Conservation (phyloP, 2,888 invertebrate species). For the Cacoxenus indagator region DNA sequence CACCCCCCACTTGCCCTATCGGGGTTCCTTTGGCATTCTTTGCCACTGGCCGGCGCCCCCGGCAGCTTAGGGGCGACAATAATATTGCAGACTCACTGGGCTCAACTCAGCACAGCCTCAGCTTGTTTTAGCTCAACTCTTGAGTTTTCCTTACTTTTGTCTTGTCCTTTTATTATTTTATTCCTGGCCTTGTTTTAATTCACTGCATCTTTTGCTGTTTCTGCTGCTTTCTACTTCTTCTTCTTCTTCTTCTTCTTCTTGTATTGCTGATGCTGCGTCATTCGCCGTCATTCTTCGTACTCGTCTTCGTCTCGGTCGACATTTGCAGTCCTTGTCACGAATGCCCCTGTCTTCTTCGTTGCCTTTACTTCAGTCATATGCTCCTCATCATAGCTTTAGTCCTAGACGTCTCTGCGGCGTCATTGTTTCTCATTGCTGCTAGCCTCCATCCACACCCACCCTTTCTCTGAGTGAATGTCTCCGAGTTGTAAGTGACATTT, state of each 20-base stretch:
- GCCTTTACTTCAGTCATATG: neutral
- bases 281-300: slow-evolving; percentile 39
- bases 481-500: slow-evolving; percentile 66
- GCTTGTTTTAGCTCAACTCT: slow-evolving; percentile 24
- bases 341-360: neutral
- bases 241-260: neutral
- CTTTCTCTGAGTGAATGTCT: slow-evolving; percentile 30
- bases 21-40: neutral
- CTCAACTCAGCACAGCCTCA: neutral
- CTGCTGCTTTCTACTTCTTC: neutral
- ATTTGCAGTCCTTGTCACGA: too few relatives aligned
- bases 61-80: too few relatives aligned
- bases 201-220: slow-evolving; percentile 46
- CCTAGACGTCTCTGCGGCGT: slow-evolving; percentile 41
- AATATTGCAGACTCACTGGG: too few relatives aligned
- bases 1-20: neutral
- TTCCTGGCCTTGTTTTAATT: slow-evolving; percentile 65
- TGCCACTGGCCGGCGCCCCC: too few relatives aligned
- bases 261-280: slow-evolving; percentile 48
- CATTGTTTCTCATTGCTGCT: slow-evolving; percentile 41
- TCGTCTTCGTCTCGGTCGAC: slow-evolving; percentile 35
- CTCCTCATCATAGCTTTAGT: neutral
- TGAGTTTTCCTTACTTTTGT: slow-evolving; percentile 61
- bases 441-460: slow-evolving; percentile 23
- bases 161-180: slow-evolving; percentile 65